phyloP scores from a whole-genome alignment of 2,797 vertebrate genomes.

The Phataginus tricuspis region DNA sequence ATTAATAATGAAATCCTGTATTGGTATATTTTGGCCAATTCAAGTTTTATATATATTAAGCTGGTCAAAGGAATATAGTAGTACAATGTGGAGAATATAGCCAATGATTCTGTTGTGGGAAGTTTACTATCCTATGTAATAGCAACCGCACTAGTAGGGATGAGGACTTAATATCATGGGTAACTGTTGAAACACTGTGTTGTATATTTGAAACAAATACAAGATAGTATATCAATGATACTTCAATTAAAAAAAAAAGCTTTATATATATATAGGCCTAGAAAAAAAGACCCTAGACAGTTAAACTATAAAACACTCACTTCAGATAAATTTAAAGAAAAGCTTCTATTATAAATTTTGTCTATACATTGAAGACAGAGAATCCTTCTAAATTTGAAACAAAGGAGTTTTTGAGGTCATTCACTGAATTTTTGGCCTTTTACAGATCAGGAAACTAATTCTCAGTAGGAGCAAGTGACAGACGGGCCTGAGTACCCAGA shows the following conservation, averaged over 20 bases:
- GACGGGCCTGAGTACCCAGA: neutral
- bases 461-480: neutral
- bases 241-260: too few species aligned
- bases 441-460: neutral
- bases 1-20: neutral
- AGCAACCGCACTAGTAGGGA: too few species aligned
- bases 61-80: too few species aligned
- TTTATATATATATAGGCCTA: neutral
- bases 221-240: too few species aligned
- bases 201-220: too few species aligned
- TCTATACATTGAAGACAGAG: neutral
- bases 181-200: too few species aligned
- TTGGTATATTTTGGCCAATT: neutral
- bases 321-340: neutral
- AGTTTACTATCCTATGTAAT: too few species aligned
- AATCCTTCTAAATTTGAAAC: slow-evolving; percentile 2
- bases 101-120: too few species aligned
- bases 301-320: neutral
- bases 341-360: neutral
- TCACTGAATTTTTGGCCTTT: neutral
- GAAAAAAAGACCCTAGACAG: neutral
- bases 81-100: too few species aligned
- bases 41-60: neutral
- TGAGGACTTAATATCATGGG: too few species aligned
- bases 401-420: neutral